phyloP scores from a whole-genome alignment of 2,888 invertebrate species.

The Odontocolon sp. region DNA sequence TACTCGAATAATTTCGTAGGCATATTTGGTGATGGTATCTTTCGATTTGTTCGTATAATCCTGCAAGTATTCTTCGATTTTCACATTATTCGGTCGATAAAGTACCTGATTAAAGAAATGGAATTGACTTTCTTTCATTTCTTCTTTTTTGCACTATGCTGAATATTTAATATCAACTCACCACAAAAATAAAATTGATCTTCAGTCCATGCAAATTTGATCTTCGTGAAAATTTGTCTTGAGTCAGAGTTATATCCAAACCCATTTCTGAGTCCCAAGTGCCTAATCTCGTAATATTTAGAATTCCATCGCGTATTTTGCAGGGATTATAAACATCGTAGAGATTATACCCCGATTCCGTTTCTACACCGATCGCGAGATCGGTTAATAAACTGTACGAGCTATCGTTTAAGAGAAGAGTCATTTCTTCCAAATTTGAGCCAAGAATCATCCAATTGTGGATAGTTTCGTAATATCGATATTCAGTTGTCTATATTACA shows the following conservation, averaged over 20 bases:
- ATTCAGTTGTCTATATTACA: conserved; percentile 60
- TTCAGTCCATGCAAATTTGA: conserved; percentile 71
- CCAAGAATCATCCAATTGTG: conserved; percentile 70
- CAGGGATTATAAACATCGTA: conserved; percentile 71
- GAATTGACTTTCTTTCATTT: background rate
- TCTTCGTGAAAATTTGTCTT: conserved; percentile 67
- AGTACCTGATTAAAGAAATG: conserved; percentile 53
- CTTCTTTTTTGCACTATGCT: background rate
- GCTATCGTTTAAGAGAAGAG: conserved; percentile 65
- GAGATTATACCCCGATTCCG: conserved; percentile 60
- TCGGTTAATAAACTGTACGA: conserved; percentile 69
- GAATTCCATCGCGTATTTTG: conserved; percentile 67
- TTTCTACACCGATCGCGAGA: conserved; percentile 63
- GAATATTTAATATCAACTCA: conserved; percentile 54
- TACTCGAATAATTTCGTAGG: conserved; percentile 67
- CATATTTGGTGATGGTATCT: conserved; percentile 71
- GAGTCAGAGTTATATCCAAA: conserved; percentile 63
- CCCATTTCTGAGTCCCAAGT: conserved; percentile 64
- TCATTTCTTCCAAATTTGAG: conserved; percentile 56
- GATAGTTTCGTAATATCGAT: conserved; percentile 66
- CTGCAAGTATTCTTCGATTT: conserved; percentile 68
- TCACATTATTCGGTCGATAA: conserved; percentile 65
- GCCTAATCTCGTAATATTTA: conserved; percentile 71
- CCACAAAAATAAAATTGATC: conserved; percentile 68
- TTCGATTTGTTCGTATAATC: conserved; percentile 67